These are phyloP conservation scores for Chionomys nivalis DNA, from an alignment of 2,113 vertebrate genomes.

Conservation along the genomic window DNA sequence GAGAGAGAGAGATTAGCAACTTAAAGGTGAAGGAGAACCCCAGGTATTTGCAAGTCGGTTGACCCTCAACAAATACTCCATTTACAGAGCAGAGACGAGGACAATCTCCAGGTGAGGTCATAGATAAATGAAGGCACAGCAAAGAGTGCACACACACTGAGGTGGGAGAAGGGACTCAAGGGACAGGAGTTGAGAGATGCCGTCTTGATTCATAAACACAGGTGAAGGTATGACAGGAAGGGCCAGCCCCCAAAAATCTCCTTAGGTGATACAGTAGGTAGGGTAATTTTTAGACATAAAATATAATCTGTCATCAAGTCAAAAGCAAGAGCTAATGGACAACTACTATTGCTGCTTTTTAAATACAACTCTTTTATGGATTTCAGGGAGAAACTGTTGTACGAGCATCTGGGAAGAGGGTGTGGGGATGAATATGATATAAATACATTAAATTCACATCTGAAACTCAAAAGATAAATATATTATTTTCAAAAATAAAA, in stretches of 20 bases:
- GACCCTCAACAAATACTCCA: neutral
- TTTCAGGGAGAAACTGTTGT: neutral
- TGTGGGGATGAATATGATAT: neutral
- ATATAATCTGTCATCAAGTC: neutral
- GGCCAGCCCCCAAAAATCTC: neutral
- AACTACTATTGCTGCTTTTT: neutral
- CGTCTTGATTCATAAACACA: neutral
- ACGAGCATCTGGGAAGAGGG: too few species aligned
- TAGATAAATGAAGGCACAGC: neutral
- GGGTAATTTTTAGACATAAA: neutral
- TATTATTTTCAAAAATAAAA: neutral
- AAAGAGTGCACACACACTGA: neutral
- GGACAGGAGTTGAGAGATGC: neutral
- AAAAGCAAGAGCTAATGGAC: neutral
- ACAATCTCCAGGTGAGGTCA: too few species aligned
- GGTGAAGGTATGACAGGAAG: neutral
- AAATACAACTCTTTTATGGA: neutral
- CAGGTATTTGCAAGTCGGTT: rapidly evolving
- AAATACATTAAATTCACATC: too few species aligned
- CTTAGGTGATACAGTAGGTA: neutral
- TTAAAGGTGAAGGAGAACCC: too few species aligned
- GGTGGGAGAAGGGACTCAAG: too few species aligned
- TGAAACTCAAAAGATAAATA: neutral
- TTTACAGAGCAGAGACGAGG: neutral
- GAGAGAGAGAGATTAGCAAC: too few species aligned